These are phyloP conservation scores for Altica lythri DNA, from an alignment of 2,888 invertebrate genomes.

Conservation along the genomic window DNA sequence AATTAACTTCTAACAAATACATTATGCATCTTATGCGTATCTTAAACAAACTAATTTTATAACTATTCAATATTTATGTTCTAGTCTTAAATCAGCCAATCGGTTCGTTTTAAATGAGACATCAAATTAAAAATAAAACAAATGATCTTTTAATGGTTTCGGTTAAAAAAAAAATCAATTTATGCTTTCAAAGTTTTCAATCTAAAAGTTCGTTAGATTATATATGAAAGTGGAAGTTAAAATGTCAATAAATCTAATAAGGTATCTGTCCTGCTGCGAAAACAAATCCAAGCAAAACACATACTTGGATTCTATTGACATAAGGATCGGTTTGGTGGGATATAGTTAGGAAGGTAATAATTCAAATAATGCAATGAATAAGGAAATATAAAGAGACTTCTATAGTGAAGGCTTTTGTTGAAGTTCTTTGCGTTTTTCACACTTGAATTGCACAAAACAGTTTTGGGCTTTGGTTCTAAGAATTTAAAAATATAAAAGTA, in stretches of 20 bases:
- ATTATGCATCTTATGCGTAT: not conserved
- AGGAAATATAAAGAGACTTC: conserved; percentile 24
- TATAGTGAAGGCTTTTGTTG: conserved; percentile 40
- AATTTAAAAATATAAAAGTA: conserved; percentile 29
- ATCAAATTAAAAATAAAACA: conserved; percentile 16
- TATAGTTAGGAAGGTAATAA: conserved; percentile 17
- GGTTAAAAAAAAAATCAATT: conserved; percentile 26
- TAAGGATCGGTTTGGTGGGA: too few relatives aligned
- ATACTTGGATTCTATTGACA: too few relatives aligned
- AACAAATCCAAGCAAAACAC: not conserved
- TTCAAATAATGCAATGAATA: conserved; percentile 21
- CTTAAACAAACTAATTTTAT: not conserved
- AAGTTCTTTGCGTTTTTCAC: conserved; percentile 44
- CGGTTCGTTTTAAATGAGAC: too few relatives aligned
- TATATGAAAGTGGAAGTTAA: conserved; percentile 29
- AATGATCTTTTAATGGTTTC: conserved; percentile 7
- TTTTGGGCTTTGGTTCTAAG: conserved; percentile 26
- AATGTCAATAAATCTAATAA: conserved; percentile 32
- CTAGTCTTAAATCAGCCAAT: not conserved
- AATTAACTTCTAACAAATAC: too few relatives aligned
- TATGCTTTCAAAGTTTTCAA: conserved; percentile 23
- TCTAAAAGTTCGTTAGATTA: conserved; percentile 28
- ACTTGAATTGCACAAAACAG: conserved; percentile 49
- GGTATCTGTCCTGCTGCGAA: conserved; percentile 28
- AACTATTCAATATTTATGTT: conserved; percentile 6